These are phyloP conservation scores for Andrena bicolor DNA, from an alignment of 2,888 invertebrate genomes.

Conservation along the genomic window DNA sequence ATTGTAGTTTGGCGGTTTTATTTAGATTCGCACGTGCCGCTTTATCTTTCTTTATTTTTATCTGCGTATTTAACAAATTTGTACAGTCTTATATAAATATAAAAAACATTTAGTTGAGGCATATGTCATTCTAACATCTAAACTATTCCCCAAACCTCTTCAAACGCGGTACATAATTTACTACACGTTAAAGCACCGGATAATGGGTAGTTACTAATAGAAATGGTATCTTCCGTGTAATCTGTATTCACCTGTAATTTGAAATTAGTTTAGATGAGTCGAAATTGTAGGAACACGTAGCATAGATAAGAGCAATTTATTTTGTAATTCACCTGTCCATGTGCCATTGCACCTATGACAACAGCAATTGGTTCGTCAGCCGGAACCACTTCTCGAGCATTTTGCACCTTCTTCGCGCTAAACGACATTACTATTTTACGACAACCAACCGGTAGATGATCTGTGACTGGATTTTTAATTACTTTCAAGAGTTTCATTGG, in stretches of 20 bases:
- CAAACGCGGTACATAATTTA: conserved; percentile 97
- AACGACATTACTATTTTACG: conserved; percentile 96
- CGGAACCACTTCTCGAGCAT: conserved; percentile 93
- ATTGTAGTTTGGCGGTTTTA: neutral
- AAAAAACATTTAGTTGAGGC: neutral
- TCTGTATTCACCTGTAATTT: conserved; percentile 88
- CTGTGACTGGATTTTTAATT: conserved; percentile 97
- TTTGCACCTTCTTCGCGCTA: conserved; percentile 90
- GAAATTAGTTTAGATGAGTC: neutral
- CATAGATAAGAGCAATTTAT: neutral
- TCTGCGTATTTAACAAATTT: conserved; percentile 1
- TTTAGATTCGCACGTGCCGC: conserved; percentile 3
- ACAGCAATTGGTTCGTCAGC: conserved; percentile 93
- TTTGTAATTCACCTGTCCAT: conserved; percentile 92
- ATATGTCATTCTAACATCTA: conserved; percentile 51
- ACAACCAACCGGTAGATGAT: conserved; percentile 97
- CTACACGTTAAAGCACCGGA: conserved; percentile 98
- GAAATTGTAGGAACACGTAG: no score
- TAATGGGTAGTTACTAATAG: conserved; percentile 98
- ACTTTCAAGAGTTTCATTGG: conserved; percentile 96
- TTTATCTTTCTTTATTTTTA: conserved; percentile 6
- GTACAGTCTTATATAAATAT: conserved; percentile 25
- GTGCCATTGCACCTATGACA: conserved; percentile 98
- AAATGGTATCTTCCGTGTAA: conserved; percentile 95
- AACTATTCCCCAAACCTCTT: conserved; percentile 94